These are phyloP conservation scores for Octomys mimax DNA, from an alignment of 2,797 vertebrate genomes.

Conservation along the genomic window DNA sequence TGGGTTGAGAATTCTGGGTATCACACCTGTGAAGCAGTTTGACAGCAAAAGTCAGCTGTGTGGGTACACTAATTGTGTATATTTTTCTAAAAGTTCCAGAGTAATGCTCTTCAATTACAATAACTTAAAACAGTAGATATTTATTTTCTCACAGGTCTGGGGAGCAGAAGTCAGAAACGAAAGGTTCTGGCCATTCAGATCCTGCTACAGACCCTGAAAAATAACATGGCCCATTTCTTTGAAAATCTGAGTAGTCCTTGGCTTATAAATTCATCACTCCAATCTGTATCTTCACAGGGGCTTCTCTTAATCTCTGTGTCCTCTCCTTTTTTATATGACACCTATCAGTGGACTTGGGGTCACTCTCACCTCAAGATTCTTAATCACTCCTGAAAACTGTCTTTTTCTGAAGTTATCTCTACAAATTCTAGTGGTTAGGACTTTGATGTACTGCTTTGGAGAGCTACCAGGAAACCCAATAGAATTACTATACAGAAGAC, in stretches of 20 bases:
- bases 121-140: not conserved
- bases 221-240: not conserved
- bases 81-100: not conserved
- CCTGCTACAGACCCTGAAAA: no score
- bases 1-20: not conserved
- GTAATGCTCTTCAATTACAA: no score
- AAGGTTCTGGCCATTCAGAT: rapidly evolving
- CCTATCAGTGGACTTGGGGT: not conserved
- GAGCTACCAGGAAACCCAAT: rapidly evolving
- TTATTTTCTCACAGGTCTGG: not conserved
- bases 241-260: not conserved
- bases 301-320: not conserved
- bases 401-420: not conserved
- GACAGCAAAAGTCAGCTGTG: not conserved
- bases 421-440: not conserved
- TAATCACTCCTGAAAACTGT: not conserved
- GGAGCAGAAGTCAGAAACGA: not conserved
- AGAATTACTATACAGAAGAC: not conserved
- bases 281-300: no score
- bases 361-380: not conserved
- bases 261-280: not conserved
- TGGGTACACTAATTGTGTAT: not conserved
- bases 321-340: not conserved
- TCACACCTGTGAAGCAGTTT: not conserved
- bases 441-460: not conserved